These are phyloP conservation scores for Lamproptera curius DNA, from an alignment of 2,888 invertebrate genomes.

Conservation along the genomic window DNA sequence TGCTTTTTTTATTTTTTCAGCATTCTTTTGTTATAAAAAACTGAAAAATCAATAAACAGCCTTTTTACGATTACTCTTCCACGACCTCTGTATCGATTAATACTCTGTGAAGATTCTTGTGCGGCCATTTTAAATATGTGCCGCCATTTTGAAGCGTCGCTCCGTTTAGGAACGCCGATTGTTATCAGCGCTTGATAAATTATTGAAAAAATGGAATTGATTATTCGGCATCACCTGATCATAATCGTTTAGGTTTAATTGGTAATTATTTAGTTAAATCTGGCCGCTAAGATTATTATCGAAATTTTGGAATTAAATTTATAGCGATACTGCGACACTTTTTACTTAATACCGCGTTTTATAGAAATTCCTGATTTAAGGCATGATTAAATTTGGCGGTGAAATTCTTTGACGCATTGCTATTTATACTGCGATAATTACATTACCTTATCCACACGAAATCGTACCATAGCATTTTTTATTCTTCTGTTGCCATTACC, in stretches of 20 bases:
- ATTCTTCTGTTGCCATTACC: too few species aligned
- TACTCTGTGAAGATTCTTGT: constrained; percentile 47
- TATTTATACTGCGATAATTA: constrained; percentile 17
- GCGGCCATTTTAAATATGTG: constrained; percentile 53
- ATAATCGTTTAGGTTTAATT: constrained; percentile 57
- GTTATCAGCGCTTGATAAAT: constrained; percentile 63
- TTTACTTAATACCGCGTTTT: constrained; percentile 25
- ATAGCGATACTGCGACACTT: constrained; percentile 14
- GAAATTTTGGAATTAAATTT: constrained; percentile 23
- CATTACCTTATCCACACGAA: constrained; percentile 9
- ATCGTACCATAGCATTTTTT: too few species aligned
- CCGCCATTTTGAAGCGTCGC: constrained; percentile 48
- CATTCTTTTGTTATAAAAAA: too few species aligned
- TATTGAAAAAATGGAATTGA: constrained; percentile 67
- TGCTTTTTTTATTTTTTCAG: too few species aligned
- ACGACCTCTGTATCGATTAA: constrained; percentile 27
- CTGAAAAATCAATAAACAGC: too few species aligned
- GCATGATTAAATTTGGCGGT: constrained; percentile 12
- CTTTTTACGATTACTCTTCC: too few species aligned
- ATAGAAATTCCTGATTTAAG: constrained; percentile 15
- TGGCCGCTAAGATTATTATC: constrained; percentile 37
- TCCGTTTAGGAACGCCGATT: constrained; percentile 46
- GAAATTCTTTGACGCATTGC: constrained; percentile 10
- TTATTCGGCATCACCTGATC: constrained; percentile 56
- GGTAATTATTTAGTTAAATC: constrained; percentile 56